Percentiles rank a stretch among this genome's conserved stretches.
phyloP scores from a whole-genome alignment of 2,797 vertebrate genomes.

The Sebastes steindachneri region DNA sequence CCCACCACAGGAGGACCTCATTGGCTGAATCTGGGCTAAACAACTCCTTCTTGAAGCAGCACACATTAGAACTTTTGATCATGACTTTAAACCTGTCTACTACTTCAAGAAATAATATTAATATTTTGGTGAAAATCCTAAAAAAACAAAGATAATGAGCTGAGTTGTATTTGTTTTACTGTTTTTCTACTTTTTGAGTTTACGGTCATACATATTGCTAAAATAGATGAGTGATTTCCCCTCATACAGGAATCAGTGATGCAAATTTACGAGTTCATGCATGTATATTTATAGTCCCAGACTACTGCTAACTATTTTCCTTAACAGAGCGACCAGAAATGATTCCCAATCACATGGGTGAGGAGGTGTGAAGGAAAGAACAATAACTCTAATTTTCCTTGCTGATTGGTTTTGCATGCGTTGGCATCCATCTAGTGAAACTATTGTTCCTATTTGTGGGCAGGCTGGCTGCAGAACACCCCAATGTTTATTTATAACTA shows the following conservation, averaged over 20 bases:
- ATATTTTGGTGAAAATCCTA: background rate
- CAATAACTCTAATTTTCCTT: slow-evolving; percentile 58
- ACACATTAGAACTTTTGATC: background rate
- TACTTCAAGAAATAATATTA: background rate
- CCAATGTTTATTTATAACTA: slow-evolving; percentile 54
- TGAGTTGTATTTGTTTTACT: background rate
- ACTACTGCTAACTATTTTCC: slow-evolving; percentile 2
- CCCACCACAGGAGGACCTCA: background rate
- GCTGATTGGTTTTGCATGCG: slow-evolving; percentile 60
- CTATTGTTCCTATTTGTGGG: slow-evolving; percentile 47
- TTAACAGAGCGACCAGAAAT: slow-evolving; percentile 10
- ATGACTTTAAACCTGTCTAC: background rate
- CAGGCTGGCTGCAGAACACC: slow-evolving; percentile 24
- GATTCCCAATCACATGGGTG: slow-evolving; percentile 44
- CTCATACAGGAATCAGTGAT: background rate
- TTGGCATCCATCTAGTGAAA: slow-evolving; percentile 47
- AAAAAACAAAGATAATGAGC: background rate
- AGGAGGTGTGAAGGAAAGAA: slow-evolving; percentile 52
- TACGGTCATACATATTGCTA: background rate
- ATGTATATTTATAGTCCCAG: slow-evolving; percentile 4
- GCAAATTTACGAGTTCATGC: background rate
- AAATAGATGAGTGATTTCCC: background rate
- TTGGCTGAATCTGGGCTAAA: background rate
- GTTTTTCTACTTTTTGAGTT: background rate
- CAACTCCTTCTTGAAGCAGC: background rate